phyloP scores from a whole-genome alignment of 2,888 invertebrate species.

The Stomorhina lunata region DNA sequence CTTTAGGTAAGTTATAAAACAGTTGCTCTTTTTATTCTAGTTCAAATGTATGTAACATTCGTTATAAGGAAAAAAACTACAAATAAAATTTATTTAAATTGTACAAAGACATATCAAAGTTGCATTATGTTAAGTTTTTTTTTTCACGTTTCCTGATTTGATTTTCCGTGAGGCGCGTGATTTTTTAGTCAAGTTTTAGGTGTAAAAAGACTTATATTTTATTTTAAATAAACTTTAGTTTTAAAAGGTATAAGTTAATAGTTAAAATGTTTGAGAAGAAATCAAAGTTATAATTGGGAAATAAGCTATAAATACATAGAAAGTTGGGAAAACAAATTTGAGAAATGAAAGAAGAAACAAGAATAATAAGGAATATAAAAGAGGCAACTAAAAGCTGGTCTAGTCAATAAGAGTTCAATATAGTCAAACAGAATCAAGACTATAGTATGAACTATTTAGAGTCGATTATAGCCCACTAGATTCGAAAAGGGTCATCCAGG shows the following conservation, averaged over 20 bases:
- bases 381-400: no score
- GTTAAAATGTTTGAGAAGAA: constrained; percentile 9
- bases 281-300: constrained; percentile 48
- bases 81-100: constrained; percentile 45
- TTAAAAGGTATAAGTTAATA: constrained; percentile 13
- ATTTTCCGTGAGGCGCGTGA: constrained; percentile 48
- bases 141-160: not conserved
- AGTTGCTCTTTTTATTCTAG: constrained; percentile 22
- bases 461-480: no score
- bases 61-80: no score
- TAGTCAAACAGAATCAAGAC: no score
- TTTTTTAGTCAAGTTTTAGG: constrained; percentile 23
- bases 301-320: not conserved
- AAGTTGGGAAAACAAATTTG: not conserved
- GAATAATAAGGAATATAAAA: no score
- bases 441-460: no score
- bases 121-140: constrained; percentile 48
- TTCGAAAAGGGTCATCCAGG: no score
- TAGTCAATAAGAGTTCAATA: no score
- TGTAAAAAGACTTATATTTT: constrained; percentile 30
- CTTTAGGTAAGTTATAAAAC: constrained; percentile 28
- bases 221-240: constrained; percentile 36
- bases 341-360: no score
- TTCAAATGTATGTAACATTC: no score
- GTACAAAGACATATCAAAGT: constrained; percentile 64